phyloP scores from a whole-genome alignment of 2,888 invertebrate genomes.

The Salticus scenicus region DNA sequence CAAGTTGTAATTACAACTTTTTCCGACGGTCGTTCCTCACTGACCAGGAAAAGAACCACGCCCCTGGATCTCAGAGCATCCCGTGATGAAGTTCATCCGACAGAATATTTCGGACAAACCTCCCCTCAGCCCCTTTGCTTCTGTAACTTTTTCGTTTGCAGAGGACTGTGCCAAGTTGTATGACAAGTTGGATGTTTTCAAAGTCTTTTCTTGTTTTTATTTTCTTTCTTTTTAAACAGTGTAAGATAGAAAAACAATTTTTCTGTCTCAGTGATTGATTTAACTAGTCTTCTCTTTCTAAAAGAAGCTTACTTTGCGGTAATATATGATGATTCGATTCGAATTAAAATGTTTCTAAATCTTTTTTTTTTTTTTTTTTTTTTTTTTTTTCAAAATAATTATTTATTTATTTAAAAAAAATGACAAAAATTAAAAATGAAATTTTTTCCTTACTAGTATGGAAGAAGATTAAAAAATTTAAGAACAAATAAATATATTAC shows the following conservation, averaged over 20 bases:
- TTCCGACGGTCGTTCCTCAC: conserved; percentile 53
- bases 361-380: too few relatives aligned
- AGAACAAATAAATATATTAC: too few relatives aligned
- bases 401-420: too few relatives aligned
- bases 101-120: neutral
- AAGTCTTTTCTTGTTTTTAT: neutral
- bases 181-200: conserved; percentile 2
- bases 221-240: neutral
- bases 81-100: conserved; percentile 9
- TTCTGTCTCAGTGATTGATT: neutral
- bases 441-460: too few relatives aligned
- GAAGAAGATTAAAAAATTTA: too few relatives aligned
- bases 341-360: too few relatives aligned
- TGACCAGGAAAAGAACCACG: conserved; percentile 26
- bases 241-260: neutral
- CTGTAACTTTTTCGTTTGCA: neutral
- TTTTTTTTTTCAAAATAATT: too few relatives aligned
- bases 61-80: neutral
- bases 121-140: neutral
- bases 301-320: too few relatives aligned
- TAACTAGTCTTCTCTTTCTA: too few relatives aligned
- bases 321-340: too few relatives aligned
- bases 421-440: too few relatives aligned
- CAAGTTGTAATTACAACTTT: conserved; percentile 67
- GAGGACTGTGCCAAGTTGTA: neutral